Evolutionary conservation across 2,888 invertebrate species (phyloP), one percentile per base, ranked within the genome.

Genomic region (Trilocha varians): DNA sequence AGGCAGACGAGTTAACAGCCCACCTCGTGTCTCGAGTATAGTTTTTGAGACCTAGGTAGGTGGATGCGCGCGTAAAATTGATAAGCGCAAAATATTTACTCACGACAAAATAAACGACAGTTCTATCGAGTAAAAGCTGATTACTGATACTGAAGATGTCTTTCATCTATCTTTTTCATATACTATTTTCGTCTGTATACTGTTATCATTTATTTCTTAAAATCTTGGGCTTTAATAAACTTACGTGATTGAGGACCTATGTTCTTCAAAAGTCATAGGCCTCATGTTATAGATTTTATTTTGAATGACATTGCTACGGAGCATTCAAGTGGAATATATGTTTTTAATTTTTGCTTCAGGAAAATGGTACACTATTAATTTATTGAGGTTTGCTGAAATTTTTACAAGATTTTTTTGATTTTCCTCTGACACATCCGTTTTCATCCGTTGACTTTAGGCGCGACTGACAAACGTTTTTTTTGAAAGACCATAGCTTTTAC

Each of bases 191-290:
- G n/a, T n/a, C n/a, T n/a, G n/a, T n/a, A n/a, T n/a, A n/a, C n/a
- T n/a, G n/a, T n/a, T n/a, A n/a, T n/a, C n/a, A n/a, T n/a, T n/a
- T n/a, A n/a, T n/a, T n/a, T n/a, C n/a, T n/a, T n/a, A n/a, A n/a
- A n/a, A 8, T 18, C 5, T 5, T 25, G 2, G 11, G 8, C 6
- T 25, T 25, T 25, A 25, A 25, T 25, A 5, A 9, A 52, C 66
- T 59, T 54, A 65, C 68, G 32, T 33, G 38, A 40, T 13, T 43
- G 32, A 25, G 43, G 37, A 42, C 41, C 32, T 43, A 38, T 48
- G 41, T 37, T 47, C 50, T 16, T 52, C 49, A 11, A 42, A 25
- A 40, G 49, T 34, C 46, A 55, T 51, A 49, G 46, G 37, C 15
- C 55, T 48, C 48, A 57, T 59, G 32, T 13, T 4, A 14, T n/a